A percentile compares a stretch with the other conserved stretches of the same genome.
These are phyloP conservation scores for Sturnira hondurensis DNA, from an alignment of 2,113 vertebrate species.

Conservation along the genomic window DNA sequence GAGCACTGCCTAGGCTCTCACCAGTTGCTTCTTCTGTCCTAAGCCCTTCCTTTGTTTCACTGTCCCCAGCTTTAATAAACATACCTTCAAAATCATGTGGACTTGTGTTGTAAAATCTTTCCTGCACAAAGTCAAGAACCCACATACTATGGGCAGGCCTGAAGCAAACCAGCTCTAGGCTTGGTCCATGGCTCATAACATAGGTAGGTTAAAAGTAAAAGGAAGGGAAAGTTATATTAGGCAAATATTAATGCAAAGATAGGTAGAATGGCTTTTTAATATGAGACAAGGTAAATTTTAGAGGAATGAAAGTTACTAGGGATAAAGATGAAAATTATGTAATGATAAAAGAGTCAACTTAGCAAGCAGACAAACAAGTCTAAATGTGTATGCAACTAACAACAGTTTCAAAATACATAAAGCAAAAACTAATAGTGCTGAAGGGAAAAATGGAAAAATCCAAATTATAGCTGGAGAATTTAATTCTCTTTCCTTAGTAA, in stretches of 20 bases:
- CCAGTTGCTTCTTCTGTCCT: too few species aligned
- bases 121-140: too few species aligned
- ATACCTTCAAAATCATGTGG: too few species aligned
- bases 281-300: background rate
- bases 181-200: too few species aligned
- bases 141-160: too few species aligned
- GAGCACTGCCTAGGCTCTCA: too few species aligned
- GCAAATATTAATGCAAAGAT: background rate
- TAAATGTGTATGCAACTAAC: background rate
- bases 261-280: background rate
- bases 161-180: too few species aligned
- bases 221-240: background rate
- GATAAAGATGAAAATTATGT: background rate
- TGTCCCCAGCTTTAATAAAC: too few species aligned
- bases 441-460: background rate
- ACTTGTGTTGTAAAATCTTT: too few species aligned
- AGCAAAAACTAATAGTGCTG: background rate
- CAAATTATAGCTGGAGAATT: background rate
- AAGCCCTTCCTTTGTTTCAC: too few species aligned
- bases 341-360: background rate
- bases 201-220: background rate
- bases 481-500: background rate
- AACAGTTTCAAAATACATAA: background rate
- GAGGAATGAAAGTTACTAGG: background rate
- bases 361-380: background rate